phyloP scores from a whole-genome alignment of 2,113 vertebrate species.

The Bubo scandiacus region DNA sequence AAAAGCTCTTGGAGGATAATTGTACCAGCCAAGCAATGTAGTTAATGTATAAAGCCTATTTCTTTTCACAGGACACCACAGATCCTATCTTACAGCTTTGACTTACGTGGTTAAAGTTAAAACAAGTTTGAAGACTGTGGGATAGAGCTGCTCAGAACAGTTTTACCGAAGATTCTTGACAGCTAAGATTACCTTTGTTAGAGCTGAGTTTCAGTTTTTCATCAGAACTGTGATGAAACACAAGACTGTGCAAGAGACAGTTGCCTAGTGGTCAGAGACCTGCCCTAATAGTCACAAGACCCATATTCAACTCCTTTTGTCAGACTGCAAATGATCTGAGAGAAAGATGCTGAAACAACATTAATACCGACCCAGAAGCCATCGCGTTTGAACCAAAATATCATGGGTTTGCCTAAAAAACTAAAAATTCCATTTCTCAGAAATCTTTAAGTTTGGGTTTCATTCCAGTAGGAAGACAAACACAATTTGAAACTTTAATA shows the following conservation, averaged over 20 bases:
- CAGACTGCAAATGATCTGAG: not conserved
- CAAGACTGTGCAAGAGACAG: not conserved
- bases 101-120: not conserved
- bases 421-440: not conserved
- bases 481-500: not conserved
- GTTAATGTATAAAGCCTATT: not conserved
- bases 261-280: not conserved
- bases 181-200: not conserved
- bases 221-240: not conserved
- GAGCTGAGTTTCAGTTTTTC: not conserved
- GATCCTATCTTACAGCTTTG: not conserved
- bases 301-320: not conserved
- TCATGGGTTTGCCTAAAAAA: not conserved
- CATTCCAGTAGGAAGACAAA: not conserved
- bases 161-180: not conserved
- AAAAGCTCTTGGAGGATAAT: not conserved
- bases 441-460: not conserved
- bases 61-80: not conserved
- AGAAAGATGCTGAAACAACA: not conserved
- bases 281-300: not conserved
- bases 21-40: not conserved
- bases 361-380: not conserved
- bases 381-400: not conserved
- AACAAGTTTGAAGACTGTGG: not conserved
- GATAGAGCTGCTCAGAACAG: not conserved